These are phyloP conservation scores for Congeria kusceri DNA, from an alignment of 2,888 invertebrate species.

Conservation along the genomic window DNA sequence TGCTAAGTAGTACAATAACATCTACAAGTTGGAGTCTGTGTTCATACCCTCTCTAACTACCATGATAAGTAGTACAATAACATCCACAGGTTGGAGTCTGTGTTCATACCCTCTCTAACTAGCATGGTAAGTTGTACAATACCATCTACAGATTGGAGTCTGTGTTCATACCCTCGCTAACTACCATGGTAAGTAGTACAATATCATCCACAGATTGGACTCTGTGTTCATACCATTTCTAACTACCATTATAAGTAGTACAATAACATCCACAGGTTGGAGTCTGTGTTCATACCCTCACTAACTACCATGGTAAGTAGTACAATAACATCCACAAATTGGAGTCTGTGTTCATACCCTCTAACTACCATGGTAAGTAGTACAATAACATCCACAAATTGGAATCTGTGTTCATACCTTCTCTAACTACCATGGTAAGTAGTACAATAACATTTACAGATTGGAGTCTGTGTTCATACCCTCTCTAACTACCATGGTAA, in stretches of 20 bases:
- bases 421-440: conserved; percentile 84
- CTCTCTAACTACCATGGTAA: conserved; percentile 84
- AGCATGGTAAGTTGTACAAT: conserved; percentile 88
- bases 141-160: conserved; percentile 86
- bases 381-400: conserved; percentile 88
- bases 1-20: conserved; percentile 87
- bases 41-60: conserved; percentile 83
- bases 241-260: conserved; percentile 87
- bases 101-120: conserved; percentile 82
- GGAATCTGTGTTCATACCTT: conserved; percentile 83
- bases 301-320: conserved; percentile 84
- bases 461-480: conserved; percentile 85
- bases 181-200: conserved; percentile 87
- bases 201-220: conserved; percentile 86
- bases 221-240: conserved; percentile 83
- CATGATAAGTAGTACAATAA: conserved; percentile 87
- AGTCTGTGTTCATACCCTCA: conserved; percentile 83
- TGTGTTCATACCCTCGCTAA: conserved; percentile 81
- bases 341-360: conserved; percentile 83
- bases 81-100: conserved; percentile 86
- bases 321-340: conserved; percentile 88
- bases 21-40: conserved; percentile 86
- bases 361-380: conserved; percentile 83
- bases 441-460: conserved; percentile 88
- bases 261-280: conserved; percentile 87